Base-by-base conservation (phyloP, 1,140 invertebrate genomes). In the Brachionus sp. region DNA sequence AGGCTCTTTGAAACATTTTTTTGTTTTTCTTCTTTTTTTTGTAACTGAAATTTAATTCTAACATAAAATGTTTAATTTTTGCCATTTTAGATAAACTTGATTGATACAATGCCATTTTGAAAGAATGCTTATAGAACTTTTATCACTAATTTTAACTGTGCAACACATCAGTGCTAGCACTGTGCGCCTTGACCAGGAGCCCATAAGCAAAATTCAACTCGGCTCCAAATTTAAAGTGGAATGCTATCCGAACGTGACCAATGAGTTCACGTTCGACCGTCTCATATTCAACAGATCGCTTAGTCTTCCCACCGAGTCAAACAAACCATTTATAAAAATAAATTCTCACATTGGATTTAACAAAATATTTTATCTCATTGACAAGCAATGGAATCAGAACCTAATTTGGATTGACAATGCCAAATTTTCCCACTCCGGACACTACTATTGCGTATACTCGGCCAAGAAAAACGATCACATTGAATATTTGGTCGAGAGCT, bases 141-240 rank as follows among this genome's bases (percentile, higher is more conserved):
- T 70, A 16, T 70, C n/a, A n/a, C 2, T 19, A 42, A 39, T 39
- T 19, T 70, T 35, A 7, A n/a, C 39, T 70, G 35, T 19, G n/a
- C 66, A 70, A 39, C n/a, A 16, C 6, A 39, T 70, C 37, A 39
- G 3, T 39, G n/a, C 66, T 9, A 25, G 16, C 44, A 2, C n/a
- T 23, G 12, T 19, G 19, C 23, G 13, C 9, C 42, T 78, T 46
- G 37, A 78, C 23, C 75, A 77, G 12, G 37, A 57, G 23, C 25
- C 75, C 3, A 78, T 46, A 46, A 46, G 23, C 25, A 46, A 75
- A 46, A 46, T 75, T 25, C 39, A n/a, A 25, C 25, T 75, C 13
- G 44, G 33, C 23, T 10, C 37, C 39, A 75, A 75, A 23, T 75
- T 75, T 75, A 75, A 75, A 75, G 33, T 75, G 9, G 70, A 75